Evolutionary conservation across 2,797 vertebrate species (phyloP).

Genomic region (Enteromius thamalakanensis): DNA sequence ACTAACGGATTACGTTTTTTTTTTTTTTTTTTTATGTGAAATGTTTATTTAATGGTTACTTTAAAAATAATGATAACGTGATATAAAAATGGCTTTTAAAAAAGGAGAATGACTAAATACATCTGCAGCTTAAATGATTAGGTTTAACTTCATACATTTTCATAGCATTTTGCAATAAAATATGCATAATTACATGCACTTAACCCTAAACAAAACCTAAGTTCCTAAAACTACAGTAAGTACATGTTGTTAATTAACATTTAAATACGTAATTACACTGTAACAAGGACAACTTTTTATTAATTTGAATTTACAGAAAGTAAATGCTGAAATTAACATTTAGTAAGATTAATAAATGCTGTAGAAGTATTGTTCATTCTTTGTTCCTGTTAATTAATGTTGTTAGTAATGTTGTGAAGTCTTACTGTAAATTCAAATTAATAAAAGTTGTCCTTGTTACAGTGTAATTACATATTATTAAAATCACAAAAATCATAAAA

Average conservation of each 20-base stretch:
- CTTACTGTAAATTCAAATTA: too few species aligned
- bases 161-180: background rate
- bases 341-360: too few species aligned
- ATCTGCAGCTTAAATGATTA: background rate
- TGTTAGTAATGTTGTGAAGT: too few species aligned
- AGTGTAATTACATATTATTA: too few species aligned
- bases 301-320: background rate
- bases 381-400: too few species aligned
- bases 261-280: background rate
- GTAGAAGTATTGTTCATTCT: too few species aligned
- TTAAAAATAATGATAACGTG: background rate
- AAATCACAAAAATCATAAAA: too few species aligned
- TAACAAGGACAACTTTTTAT: background rate
- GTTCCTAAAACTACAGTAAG: background rate
- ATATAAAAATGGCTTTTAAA: background rate
- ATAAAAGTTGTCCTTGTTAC: too few species aligned
- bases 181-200: background rate
- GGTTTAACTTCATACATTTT: background rate
- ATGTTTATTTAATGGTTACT: background rate
- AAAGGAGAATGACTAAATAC: background rate
- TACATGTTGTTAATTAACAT: background rate
- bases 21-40: background rate
- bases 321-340: too few species aligned
- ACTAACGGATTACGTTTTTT: too few species aligned
- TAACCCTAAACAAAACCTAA: background rate